Conservation (phyloP, 2,888 invertebrate genomes). For the Chrysina gloriosa region DNA sequence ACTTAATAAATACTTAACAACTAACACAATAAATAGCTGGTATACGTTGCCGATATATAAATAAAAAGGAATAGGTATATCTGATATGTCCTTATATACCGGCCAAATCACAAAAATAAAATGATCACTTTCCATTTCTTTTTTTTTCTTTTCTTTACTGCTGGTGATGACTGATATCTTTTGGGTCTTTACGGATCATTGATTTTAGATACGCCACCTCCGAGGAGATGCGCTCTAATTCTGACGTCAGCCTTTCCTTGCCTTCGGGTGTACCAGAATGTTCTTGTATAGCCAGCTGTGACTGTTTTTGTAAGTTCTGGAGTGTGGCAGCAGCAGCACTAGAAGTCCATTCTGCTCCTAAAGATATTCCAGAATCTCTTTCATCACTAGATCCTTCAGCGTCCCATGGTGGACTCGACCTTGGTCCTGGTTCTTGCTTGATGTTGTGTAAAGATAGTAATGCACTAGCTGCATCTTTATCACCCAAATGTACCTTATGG, state of each 20-base stretch:
- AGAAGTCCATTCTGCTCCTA: slow-evolving; percentile 76
- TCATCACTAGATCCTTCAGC: slow-evolving; percentile 92
- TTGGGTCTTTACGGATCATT: slow-evolving; percentile 72
- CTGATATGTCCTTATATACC: slow-evolving; percentile 59
- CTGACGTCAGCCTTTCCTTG: slow-evolving; percentile 83
- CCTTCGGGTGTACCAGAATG: slow-evolving; percentile 57
- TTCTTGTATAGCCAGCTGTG: slow-evolving; percentile 59
- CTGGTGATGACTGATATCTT: slow-evolving; percentile 50
- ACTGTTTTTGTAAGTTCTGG: slow-evolving; percentile 61
- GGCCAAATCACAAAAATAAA: slow-evolving; percentile 55
- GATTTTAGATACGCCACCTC: slow-evolving; percentile 92
- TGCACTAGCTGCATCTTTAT: slow-evolving; percentile 87
- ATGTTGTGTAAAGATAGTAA: slow-evolving; percentile 86
- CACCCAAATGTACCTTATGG: slow-evolving; percentile 90
- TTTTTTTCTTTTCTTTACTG: slow-evolving; percentile 31
- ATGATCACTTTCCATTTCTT: slow-evolving; percentile 35
- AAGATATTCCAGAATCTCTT: slow-evolving; percentile 88
- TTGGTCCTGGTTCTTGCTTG: slow-evolving; percentile 85
- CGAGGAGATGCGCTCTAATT: slow-evolving; percentile 87
- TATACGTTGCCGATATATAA: slow-evolving; percentile 44
- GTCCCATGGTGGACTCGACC: slow-evolving; percentile 87
- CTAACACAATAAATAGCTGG: slow-evolving; percentile 53
- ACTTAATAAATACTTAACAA: slow-evolving; percentile 56
- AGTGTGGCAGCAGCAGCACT: slow-evolving; percentile 60
- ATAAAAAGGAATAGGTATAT: slow-evolving; percentile 38